Percentiles rank a stretch among this genome's conserved stretches.
phyloP scores from a whole-genome alignment of 1,140 invertebrate genomes.

The Carposina sasakii region DNA sequence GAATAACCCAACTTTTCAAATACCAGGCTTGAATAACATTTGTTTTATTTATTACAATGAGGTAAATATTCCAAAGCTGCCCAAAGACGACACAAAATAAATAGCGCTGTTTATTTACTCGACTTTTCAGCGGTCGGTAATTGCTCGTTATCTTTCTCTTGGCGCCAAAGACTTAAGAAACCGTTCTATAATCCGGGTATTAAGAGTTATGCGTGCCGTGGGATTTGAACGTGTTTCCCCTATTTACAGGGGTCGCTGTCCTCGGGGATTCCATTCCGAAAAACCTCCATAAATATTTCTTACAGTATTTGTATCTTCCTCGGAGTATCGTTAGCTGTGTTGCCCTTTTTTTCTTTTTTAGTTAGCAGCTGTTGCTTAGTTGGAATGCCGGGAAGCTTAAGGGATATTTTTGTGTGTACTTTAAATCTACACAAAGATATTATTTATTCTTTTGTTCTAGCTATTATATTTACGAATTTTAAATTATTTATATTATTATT shows the following conservation, averaged over 20 bases:
- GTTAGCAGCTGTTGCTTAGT: too few species aligned
- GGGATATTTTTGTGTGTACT: too few species aligned
- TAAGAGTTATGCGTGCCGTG: conserved; percentile 66
- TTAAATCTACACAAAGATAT: too few species aligned
- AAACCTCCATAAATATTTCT: conserved; percentile 72
- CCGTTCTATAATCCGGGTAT: conserved; percentile 66
- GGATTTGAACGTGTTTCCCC: conserved; percentile 65
- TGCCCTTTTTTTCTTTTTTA: conserved; percentile 58
- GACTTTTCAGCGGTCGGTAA: conserved; percentile 33
- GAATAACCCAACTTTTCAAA: neutral
- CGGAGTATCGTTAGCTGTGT: conserved; percentile 66
- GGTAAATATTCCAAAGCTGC: neutral
- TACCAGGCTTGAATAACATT: neutral
- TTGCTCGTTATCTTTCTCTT: conserved; percentile 67
- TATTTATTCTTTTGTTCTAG: too few species aligned
- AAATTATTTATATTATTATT: too few species aligned
- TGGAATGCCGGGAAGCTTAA: too few species aligned
- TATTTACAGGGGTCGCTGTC: conserved; percentile 51
- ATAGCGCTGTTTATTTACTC: neutral
- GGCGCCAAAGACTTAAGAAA: conserved; percentile 59
- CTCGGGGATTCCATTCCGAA: conserved; percentile 64
- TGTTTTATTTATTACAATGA: neutral
- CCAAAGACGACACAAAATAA: neutral
- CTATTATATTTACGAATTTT: too few species aligned
- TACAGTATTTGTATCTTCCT: conserved; percentile 70